A percentile compares a stretch with the other conserved stretches of the same genome.
Conservation (phyloP, 2,888 invertebrate species). For the Megamerina dolium region DNA sequence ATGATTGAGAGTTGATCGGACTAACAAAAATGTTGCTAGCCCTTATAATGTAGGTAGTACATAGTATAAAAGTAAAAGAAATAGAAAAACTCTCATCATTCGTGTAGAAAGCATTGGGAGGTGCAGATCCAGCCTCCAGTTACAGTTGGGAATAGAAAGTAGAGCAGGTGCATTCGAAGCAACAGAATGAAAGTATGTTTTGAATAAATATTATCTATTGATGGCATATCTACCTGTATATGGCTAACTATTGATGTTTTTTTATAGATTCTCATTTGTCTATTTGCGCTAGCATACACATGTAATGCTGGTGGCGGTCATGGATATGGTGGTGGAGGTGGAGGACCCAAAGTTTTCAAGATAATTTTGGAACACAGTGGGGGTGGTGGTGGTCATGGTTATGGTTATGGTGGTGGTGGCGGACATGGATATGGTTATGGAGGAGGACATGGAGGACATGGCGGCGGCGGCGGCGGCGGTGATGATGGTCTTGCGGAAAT, state of each 20-base stretch:
- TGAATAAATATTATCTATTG: background rate
- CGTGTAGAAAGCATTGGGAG: slow-evolving; percentile 25
- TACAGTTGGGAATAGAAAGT: background rate
- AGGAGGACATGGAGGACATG: slow-evolving; percentile 7
- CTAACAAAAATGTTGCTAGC: background rate
- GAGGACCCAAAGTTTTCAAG: slow-evolving; percentile 10
- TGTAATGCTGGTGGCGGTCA: slow-evolving; percentile 37
- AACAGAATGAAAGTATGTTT: slow-evolving; percentile 19
- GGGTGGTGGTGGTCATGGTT: slow-evolving; percentile 11
- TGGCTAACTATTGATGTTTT: background rate
- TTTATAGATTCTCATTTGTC: slow-evolving; percentile 32
- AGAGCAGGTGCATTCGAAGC: too few species aligned
- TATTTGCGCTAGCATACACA: slow-evolving; percentile 28
- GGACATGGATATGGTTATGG: background rate
- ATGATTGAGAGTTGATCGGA: background rate
- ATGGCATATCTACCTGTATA: too few species aligned
- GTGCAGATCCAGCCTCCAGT: slow-evolving; percentile 19
- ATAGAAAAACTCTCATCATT: slow-evolving; percentile 33
- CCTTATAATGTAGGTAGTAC: too few species aligned
- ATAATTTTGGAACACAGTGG: slow-evolving; percentile 6
- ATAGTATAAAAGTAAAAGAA: slow-evolving; percentile 35
- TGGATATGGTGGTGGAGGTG: slow-evolving; percentile 22
- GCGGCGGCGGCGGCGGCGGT: background rate
- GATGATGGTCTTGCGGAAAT: background rate
- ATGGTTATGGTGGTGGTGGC: slow-evolving; percentile 10